Evolutionary conservation across 2,797 vertebrate species (phyloP).

Genomic region (Clarias laeviceps): DNA sequence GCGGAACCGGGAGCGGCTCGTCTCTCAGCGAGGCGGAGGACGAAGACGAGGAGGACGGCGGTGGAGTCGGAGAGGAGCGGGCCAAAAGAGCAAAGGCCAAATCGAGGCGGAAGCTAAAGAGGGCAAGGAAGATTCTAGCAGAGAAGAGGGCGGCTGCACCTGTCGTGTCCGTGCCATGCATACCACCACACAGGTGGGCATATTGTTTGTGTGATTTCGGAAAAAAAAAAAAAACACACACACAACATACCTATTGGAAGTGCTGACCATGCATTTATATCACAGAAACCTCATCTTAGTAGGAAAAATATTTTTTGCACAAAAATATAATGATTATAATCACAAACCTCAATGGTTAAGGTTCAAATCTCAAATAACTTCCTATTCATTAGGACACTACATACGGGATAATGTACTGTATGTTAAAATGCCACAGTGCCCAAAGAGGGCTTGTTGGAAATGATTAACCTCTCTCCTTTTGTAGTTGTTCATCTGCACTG

Average conservation of each 20-base stretch:
- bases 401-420: neutral
- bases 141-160: conserved; percentile 96
- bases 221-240: neutral
- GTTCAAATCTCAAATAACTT: neutral
- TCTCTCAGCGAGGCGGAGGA: conserved; percentile 95
- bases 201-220: too few relatives aligned
- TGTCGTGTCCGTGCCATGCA: conserved; percentile 96
- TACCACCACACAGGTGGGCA: conserved; percentile 91
- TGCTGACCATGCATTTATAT: neutral
- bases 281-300: neutral
- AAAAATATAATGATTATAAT: neutral
- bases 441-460: neutral
- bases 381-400: neutral
- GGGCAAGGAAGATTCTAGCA: conserved; percentile 94
- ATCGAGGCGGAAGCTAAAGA: conserved; percentile 98
- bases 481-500: neutral
- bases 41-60: conserved; percentile 91
- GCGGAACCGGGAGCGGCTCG: conserved; percentile 75
- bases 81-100: conserved; percentile 98
- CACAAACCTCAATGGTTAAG: neutral
- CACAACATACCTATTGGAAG: neutral
- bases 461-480: neutral
- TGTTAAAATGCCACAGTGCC: neutral
- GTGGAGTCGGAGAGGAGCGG: conserved; percentile 88
- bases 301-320: neutral